These are phyloP conservation scores for Sisor rabdophorus DNA, from an alignment of 2,113 vertebrate species.

Conservation along the genomic window DNA sequence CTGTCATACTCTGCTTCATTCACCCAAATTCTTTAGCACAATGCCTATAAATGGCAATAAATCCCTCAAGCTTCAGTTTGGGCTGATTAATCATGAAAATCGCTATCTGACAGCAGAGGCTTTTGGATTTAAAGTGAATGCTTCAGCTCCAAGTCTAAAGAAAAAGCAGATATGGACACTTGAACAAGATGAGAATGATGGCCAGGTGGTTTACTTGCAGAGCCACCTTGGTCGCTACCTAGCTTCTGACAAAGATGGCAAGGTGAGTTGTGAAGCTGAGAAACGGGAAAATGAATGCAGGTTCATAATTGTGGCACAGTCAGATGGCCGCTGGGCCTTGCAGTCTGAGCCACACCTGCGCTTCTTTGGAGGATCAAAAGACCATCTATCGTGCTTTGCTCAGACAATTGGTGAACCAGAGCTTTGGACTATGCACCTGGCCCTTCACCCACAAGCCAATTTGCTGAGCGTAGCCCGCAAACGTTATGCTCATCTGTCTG, in stretches of 20 bases:
- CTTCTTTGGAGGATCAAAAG: slow-evolving; percentile 85
- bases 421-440: slow-evolving; percentile 91
- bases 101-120: slow-evolving; percentile 90
- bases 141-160: slow-evolving; percentile 87
- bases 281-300: slow-evolving; percentile 74
- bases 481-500: slow-evolving; percentile 86
- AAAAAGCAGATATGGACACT: slow-evolving; percentile 92
- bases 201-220: slow-evolving; percentile 81
- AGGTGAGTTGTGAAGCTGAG: slow-evolving; percentile 83
- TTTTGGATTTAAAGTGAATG: slow-evolving; percentile 94
- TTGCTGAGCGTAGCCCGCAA: slow-evolving; percentile 86
- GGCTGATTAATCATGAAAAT: slow-evolving; percentile 82
- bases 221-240: slow-evolving; percentile 92
- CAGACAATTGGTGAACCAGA: slow-evolving; percentile 80
- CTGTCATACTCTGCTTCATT: slow-evolving; percentile 15
- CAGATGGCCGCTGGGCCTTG: slow-evolving; percentile 90
- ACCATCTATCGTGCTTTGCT: slow-evolving; percentile 89
- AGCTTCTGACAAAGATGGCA: slow-evolving; percentile 84
- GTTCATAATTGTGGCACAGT: slow-evolving; percentile 84
- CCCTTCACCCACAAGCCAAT: slow-evolving; percentile 91
- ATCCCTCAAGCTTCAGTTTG: slow-evolving; percentile 88
- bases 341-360: slow-evolving; percentile 85
- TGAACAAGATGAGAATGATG: slow-evolving; percentile 83
- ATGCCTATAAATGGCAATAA: slow-evolving; percentile 91
- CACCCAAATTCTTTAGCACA: slow-evolving; percentile 48